Conservation (phyloP, 1,140 invertebrate genomes). For the Maconellicoccus hirsutus region DNA sequence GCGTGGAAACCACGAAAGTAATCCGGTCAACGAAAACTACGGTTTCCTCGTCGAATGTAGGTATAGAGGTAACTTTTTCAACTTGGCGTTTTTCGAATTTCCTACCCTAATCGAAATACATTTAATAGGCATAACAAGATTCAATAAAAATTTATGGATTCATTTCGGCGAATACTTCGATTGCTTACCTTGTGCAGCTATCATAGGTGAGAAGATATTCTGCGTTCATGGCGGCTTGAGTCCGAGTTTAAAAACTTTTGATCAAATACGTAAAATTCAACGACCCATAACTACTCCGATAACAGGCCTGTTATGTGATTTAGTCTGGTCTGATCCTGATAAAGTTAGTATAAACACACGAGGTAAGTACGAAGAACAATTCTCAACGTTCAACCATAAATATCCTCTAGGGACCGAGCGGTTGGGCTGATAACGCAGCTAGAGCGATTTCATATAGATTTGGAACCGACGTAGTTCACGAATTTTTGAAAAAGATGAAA, state of each 20-base stretch:
- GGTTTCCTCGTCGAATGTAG: constrained; percentile 21
- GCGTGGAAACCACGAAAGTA: constrained; percentile 78
- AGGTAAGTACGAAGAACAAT: background rate
- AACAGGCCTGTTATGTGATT: constrained; percentile 58
- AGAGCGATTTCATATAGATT: constrained; percentile 79
- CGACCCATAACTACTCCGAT: constrained; percentile 54
- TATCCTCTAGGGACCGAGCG: constrained; percentile 31
- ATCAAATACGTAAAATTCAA: constrained; percentile 51
- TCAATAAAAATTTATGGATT: constrained; percentile 54
- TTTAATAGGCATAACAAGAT: background rate
- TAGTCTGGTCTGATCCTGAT: constrained; percentile 67
- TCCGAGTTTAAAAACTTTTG: constrained; percentile 44
- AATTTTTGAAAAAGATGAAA: constrained; percentile 73
- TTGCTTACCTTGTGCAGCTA: constrained; percentile 28
- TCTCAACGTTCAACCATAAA: too few relatives aligned
- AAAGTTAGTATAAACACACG: background rate
- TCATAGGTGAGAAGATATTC: constrained; percentile 47
- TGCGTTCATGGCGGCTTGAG: constrained; percentile 49
- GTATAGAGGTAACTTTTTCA: background rate
- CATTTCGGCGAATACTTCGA: constrained; percentile 39
- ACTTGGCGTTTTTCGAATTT: background rate
- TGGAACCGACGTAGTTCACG: constrained; percentile 69
- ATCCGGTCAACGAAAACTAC: constrained; percentile 72
- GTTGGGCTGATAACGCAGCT: constrained; percentile 72
- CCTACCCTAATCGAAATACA: background rate